Conservation (phyloP, 2,888 invertebrate genomes). For the Trachelus tabidus region DNA sequence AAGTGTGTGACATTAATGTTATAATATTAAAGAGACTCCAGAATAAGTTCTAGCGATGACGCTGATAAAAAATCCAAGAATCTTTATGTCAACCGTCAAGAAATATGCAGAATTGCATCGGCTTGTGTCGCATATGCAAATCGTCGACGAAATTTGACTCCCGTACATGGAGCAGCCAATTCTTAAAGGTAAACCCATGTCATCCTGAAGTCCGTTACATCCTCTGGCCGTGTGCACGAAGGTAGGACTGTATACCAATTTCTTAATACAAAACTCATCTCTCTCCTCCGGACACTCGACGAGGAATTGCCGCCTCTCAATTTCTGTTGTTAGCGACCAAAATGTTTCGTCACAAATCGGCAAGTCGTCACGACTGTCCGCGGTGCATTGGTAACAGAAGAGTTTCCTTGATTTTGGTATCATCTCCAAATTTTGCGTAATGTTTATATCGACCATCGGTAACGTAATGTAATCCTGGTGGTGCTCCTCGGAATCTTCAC, state of each 20-base stretch:
- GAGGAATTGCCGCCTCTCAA: slow-evolving; percentile 13
- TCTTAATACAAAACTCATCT: slow-evolving; percentile 18
- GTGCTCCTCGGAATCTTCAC: background rate
- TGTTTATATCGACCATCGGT: background rate
- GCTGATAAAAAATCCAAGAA: background rate
- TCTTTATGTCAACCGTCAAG: background rate
- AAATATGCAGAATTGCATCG: slow-evolving; percentile 10
- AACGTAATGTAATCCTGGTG: background rate
- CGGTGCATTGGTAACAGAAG: slow-evolving; percentile 17
- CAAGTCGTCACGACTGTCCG: slow-evolving; percentile 11
- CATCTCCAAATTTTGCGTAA: background rate
- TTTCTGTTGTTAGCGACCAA: slow-evolving; percentile 12
- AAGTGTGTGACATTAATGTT: background rate
- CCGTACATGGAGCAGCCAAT: background rate
- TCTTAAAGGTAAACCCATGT: background rate
- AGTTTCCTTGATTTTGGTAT: background rate
- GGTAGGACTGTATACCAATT: background rate
- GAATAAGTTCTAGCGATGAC: background rate
- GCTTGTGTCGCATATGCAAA: slow-evolving; percentile 15
- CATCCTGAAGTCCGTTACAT: background rate
- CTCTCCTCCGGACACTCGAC: slow-evolving; percentile 14
- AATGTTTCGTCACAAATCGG: slow-evolving; percentile 23
- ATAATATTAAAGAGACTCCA: background rate
- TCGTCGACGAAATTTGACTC: background rate
- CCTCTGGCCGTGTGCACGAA: slow-evolving; percentile 14